Conservation (phyloP, 2,888 invertebrate species). For the Clostera curtula region DNA sequence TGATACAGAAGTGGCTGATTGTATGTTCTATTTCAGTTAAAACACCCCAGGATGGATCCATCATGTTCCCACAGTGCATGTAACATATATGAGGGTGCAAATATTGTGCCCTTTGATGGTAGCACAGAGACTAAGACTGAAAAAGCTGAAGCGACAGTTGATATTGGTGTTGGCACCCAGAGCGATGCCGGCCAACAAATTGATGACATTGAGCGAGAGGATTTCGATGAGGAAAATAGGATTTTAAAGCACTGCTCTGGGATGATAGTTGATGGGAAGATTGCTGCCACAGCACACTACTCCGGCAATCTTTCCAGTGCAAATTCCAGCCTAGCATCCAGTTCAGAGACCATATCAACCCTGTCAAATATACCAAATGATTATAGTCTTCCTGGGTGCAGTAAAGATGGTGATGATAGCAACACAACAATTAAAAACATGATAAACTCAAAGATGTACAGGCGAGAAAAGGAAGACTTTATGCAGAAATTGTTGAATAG, state of each 20-base stretch:
- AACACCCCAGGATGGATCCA: conserved; percentile 53
- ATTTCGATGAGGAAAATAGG: conserved; percentile 65
- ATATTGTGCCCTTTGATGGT: conserved; percentile 34
- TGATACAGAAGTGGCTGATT: conserved; percentile 1
- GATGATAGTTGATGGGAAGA: conserved; percentile 54
- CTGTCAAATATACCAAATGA: conserved; percentile 43
- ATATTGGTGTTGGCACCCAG: conserved; percentile 28
- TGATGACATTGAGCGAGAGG: conserved; percentile 61
- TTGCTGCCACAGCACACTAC: conserved; percentile 36
- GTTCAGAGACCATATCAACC: conserved; percentile 59
- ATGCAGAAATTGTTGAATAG: conserved; percentile 60
- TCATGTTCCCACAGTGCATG: conserved; percentile 54
- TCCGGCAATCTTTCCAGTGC: conserved; percentile 51
- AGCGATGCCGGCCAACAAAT: conserved; percentile 43
- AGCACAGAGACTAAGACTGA: conserved; percentile 58
- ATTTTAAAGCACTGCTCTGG: conserved; percentile 58
- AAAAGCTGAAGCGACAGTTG: conserved; percentile 32
- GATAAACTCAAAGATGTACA: conserved; percentile 42
- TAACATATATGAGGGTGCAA: conserved; percentile 45
- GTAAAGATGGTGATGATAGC: conserved; percentile 54
- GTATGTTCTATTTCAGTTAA: conserved; percentile 20
- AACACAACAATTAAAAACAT: conserved; percentile 56
- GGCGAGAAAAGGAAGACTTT: conserved; percentile 50
- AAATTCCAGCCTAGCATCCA: conserved; percentile 55
- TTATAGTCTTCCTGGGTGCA: conserved; percentile 55